phyloP scores from a whole-genome alignment of 2,797 vertebrate genomes.

The Cuculus canorus region DNA sequence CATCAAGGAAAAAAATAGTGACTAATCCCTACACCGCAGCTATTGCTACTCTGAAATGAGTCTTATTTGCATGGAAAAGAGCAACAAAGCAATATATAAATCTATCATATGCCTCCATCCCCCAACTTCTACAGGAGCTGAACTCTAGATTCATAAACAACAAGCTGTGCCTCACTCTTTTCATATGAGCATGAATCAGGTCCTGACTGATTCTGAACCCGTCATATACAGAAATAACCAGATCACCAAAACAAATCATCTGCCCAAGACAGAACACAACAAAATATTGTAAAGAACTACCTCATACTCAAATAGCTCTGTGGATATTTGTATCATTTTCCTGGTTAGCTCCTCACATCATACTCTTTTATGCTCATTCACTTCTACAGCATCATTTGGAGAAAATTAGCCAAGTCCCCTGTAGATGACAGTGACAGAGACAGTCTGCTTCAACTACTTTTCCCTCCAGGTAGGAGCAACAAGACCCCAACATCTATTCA shows the following conservation, averaged over 20 bases:
- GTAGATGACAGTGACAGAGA: not conserved
- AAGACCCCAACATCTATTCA: not conserved
- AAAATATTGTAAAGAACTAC: not conserved
- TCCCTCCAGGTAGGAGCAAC: not conserved
- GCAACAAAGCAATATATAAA: not conserved
- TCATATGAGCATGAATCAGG: not conserved
- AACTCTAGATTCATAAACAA: not conserved
- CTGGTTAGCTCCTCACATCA: not conserved
- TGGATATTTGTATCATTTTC: not conserved
- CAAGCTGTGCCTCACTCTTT: not conserved
- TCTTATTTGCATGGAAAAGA: not conserved
- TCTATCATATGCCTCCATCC: not conserved
- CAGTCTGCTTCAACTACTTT: not conserved
- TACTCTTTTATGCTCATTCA: not conserved
- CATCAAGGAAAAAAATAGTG: not conserved
- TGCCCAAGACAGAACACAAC: not conserved
- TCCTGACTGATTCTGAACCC: not conserved
- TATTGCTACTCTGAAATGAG: not conserved
- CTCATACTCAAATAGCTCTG: not conserved
- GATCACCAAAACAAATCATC: not conserved
- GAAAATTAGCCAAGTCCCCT: not conserved
- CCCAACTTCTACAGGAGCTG: not conserved
- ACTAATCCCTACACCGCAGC: not conserved
- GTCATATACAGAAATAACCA: not conserved
- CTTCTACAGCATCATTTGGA: not conserved